phyloP scores from a whole-genome alignment of 2,113 vertebrate species.

The Hassar affinis region DNA sequence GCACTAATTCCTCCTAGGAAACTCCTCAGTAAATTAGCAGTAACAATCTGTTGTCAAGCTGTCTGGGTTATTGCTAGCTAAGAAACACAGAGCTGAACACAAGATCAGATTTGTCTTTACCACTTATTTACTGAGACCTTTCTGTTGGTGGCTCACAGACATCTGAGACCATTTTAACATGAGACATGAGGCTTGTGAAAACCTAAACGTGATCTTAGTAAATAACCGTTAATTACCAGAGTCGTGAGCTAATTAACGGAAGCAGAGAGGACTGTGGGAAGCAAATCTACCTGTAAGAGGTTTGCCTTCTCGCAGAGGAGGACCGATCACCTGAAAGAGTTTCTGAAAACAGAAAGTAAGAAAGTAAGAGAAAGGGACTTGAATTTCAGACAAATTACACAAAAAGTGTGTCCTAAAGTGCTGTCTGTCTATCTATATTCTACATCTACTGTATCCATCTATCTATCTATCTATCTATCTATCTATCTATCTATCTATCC shows the following conservation, averaged over 20 bases:
- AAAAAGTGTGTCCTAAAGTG: background rate
- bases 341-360: slow-evolving; percentile 77
- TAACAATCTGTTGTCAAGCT: background rate
- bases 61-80: background rate
- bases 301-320: slow-evolving; percentile 83
- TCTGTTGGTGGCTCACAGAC: background rate
- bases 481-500: background rate
- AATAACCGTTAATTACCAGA: background rate
- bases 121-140: background rate
- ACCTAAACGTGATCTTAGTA: too few relatives aligned
- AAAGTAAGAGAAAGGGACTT: background rate
- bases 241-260: background rate
- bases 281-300: slow-evolving; percentile 80
- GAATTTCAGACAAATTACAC: background rate
- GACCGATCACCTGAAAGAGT: slow-evolving; percentile 90
- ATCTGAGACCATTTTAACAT: background rate
- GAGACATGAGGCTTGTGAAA: background rate
- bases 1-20: background rate
- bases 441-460: background rate
- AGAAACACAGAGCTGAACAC: background rate
- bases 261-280: background rate
- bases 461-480: background rate
- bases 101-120: background rate
- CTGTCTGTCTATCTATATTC: background rate
- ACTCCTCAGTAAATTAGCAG: background rate